Conservation (phyloP, 2,888 invertebrate species). For the Torymus texanus region DNA sequence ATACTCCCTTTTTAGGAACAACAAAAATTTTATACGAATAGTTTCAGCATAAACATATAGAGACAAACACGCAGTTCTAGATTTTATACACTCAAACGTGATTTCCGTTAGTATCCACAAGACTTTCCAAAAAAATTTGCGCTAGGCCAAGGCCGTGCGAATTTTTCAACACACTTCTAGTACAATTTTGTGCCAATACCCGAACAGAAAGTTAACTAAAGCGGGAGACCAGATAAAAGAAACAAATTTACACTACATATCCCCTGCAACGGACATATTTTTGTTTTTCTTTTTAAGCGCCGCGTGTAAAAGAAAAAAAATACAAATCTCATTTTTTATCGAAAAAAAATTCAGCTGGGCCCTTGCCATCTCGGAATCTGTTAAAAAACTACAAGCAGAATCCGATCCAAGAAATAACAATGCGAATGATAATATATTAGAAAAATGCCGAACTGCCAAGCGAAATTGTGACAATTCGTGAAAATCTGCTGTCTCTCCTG, state of each 20-base stretch:
- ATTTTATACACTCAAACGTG: conserved; percentile 39
- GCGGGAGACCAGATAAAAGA: conserved; percentile 56
- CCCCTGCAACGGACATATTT: conserved; percentile 28
- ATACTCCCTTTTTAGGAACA: conserved; percentile 9
- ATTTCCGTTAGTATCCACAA: conserved; percentile 34
- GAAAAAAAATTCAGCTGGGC: conserved; percentile 44
- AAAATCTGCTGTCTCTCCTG: conserved; percentile 27
- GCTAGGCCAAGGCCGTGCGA: conserved; percentile 56
- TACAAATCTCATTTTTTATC: conserved; percentile 14
- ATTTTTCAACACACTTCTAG: conserved; percentile 66
- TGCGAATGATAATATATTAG: conserved; percentile 58
- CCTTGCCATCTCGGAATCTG: not conserved
- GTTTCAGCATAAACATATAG: conserved; percentile 4
- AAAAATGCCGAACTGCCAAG: conserved; percentile 64
- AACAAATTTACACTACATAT: conserved; percentile 48
- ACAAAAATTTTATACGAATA: conserved; percentile 21
- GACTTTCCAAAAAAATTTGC: conserved; percentile 30
- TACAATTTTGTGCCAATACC: conserved; percentile 74
- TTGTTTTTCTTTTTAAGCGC: conserved; percentile 23
- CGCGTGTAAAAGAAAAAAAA: conserved; percentile 7
- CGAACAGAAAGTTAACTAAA: conserved; percentile 64
- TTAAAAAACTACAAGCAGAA: not conserved
- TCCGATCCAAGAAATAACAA: conserved; percentile 12
- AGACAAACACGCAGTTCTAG: conserved; percentile 13
- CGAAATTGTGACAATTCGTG: conserved; percentile 54